phyloP scores from a whole-genome alignment of 2,797 vertebrate genomes.

The Erpetoichthys calabaricus region DNA sequence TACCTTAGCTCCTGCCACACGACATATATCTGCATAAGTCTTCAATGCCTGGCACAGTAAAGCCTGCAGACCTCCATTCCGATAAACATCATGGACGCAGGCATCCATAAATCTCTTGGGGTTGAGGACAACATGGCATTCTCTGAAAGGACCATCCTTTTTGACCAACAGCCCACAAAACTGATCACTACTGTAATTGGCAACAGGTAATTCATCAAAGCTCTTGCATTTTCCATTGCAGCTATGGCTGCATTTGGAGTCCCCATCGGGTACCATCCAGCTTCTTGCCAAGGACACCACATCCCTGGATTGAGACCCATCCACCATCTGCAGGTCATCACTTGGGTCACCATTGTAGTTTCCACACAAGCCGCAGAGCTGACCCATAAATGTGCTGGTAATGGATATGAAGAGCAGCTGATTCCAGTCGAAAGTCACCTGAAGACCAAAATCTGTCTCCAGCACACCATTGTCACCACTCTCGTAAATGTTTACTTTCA shows the following conservation, averaged over 20 bases:
- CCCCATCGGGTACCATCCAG: slow-evolving; percentile 50
- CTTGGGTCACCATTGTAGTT: slow-evolving; percentile 26
- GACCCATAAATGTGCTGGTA: slow-evolving; percentile 8
- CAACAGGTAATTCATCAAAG: slow-evolving; percentile 21
- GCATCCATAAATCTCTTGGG: no score
- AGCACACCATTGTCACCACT: slow-evolving; percentile 20
- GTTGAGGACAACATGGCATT: no score
- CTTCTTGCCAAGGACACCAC: slow-evolving; percentile 39
- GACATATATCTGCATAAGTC: no score
- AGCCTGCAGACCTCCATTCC: no score
- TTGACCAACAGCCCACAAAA: slow-evolving; percentile 52
- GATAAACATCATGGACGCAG: no score
- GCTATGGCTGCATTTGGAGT: slow-evolving; percentile 37
- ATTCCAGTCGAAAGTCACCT: slow-evolving; percentile 40
- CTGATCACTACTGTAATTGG: slow-evolving; percentile 24
- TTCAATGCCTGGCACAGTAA: no score
- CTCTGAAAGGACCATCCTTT: no score
- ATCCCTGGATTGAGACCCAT: accelerated
- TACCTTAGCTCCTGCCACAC: no score
- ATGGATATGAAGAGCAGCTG: slow-evolving; percentile 29
- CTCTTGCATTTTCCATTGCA: slow-evolving; percentile 37
- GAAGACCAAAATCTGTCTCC: slow-evolving; percentile 28
- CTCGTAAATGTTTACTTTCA: slow-evolving; percentile 27
- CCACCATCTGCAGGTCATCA: slow-evolving; percentile 18
- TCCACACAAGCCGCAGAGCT: slow-evolving; percentile 37